Percentiles rank a stretch among this genome's conserved stretches.
phyloP scores from a whole-genome alignment of 2,888 invertebrate genomes.

The Lasius fuliginosus region DNA sequence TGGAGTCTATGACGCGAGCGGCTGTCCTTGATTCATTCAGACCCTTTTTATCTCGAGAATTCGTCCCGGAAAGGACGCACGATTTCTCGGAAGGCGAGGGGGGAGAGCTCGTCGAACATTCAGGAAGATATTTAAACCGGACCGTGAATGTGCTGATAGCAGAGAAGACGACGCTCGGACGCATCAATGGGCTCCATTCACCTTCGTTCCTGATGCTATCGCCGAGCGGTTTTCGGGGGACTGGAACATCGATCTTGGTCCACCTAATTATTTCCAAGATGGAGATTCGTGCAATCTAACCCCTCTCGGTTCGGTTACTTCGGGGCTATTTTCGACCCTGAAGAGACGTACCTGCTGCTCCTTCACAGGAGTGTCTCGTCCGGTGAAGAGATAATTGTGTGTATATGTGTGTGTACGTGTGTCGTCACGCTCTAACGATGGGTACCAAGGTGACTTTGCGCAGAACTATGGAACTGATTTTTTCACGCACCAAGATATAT shows the following conservation, averaged over 20 bases:
- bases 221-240: slow-evolving; percentile 79
- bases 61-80: slow-evolving; percentile 86
- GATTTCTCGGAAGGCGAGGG: slow-evolving; percentile 84
- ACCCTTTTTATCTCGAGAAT: slow-evolving; percentile 85
- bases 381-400: slow-evolving; percentile 57
- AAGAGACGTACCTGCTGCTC: slow-evolving; percentile 60
- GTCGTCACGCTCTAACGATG: slow-evolving; percentile 63
- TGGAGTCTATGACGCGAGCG: slow-evolving; percentile 69
- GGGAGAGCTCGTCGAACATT: slow-evolving; percentile 15
- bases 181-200: slow-evolving; percentile 85
- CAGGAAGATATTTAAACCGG: slow-evolving; percentile 71
- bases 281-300: slow-evolving; percentile 75
- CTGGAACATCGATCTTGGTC: slow-evolving; percentile 85
- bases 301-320: slow-evolving; percentile 61
- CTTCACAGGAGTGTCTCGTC: slow-evolving; percentile 33
- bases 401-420: slow-evolving; percentile 5
- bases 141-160: slow-evolving; percentile 75
- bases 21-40: slow-evolving; percentile 86
- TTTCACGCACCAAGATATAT: background rate
- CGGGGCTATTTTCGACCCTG: slow-evolving; percentile 70
- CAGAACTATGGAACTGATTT: slow-evolving; percentile 17
- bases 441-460: slow-evolving; percentile 67
- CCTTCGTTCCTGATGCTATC: slow-evolving; percentile 80
- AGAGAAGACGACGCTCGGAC: slow-evolving; percentile 70
- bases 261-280: slow-evolving; percentile 85